Evolutionary conservation across 2,113 vertebrate species (phyloP).

Genomic region (Sitta europaea): DNA sequence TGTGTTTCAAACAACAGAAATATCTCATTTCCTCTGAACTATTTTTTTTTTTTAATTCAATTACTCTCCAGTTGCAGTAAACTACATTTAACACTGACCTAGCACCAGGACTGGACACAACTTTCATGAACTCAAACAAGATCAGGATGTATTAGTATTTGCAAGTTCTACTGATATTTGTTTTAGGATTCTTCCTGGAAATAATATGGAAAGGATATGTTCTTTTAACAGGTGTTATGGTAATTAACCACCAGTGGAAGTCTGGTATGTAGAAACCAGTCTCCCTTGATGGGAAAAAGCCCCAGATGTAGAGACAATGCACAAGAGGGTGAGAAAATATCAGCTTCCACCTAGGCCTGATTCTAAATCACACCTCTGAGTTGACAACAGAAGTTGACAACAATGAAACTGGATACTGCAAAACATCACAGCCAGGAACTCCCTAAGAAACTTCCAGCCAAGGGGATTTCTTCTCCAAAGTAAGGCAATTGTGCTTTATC

Average conservation of each 20-base stretch:
- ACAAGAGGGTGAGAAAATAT: not conserved
- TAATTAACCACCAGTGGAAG: not conserved
- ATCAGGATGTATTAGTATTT: not conserved
- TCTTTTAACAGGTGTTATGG: not conserved
- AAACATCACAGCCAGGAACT: not conserved
- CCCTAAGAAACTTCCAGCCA: not conserved
- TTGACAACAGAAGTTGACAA: no score
- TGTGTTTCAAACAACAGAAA: not conserved
- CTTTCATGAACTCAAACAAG: not conserved
- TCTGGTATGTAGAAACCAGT: not conserved
- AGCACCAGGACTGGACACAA: not conserved
- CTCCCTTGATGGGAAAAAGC: not conserved
- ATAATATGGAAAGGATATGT: not conserved
- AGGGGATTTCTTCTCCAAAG: not conserved
- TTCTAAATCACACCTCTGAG: not conserved
- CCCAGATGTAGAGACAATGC: fast-evolving
- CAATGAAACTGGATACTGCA: not conserved
- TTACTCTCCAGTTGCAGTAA: not conserved
- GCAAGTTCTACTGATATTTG: not conserved
- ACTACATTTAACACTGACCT: not conserved
- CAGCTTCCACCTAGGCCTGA: not conserved
- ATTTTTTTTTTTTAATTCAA: no score
- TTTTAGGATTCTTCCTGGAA: not conserved
- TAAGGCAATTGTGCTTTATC: not conserved
- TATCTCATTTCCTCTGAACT: not conserved